Conservation (phyloP, 2,888 invertebrate species). For the Boloria euphrosyne region DNA sequence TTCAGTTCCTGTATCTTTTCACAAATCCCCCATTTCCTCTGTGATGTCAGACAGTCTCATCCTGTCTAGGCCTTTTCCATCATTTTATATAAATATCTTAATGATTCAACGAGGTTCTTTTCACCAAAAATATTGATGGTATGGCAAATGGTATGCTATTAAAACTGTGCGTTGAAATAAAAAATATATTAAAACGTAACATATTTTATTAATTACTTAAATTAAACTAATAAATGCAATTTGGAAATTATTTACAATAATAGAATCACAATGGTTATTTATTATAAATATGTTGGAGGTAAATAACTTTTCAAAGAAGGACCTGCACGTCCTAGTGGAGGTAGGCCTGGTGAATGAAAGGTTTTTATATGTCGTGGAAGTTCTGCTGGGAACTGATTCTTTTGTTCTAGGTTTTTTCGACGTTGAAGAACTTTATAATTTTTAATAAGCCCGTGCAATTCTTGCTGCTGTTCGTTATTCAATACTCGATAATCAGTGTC, state of each 20-base stretch:
- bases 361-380: constrained; percentile 58
- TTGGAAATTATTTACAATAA: constrained; percentile 35
- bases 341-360: constrained; percentile 55
- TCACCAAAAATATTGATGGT: constrained; percentile 16
- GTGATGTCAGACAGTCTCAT: constrained; percentile 39
- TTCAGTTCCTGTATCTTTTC: constrained; percentile 40
- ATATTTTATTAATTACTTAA: constrained; percentile 38
- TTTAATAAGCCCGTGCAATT: constrained; percentile 67
- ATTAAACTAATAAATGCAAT: constrained; percentile 69
- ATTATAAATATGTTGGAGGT: constrained; percentile 67
- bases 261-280: constrained; percentile 56
- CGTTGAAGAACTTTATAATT: constrained; percentile 75
- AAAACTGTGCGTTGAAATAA: neutral
- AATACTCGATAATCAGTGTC: constrained; percentile 48
- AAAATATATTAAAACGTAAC: neutral
- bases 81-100: constrained; percentile 34
- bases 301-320: constrained; percentile 72
- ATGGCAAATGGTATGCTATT: constrained; percentile 11
- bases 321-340: constrained; percentile 73
- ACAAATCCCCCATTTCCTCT: constrained; percentile 41
- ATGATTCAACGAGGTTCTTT: constrained; percentile 28
- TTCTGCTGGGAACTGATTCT: constrained; percentile 53
- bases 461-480: constrained; percentile 57
- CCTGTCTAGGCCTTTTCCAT: constrained; percentile 37
- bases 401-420: constrained; percentile 53